Evolutionary conservation across 2,888 invertebrate species (phyloP), one percentile per base, ranked within the genome.

Genomic region (Acronicta leporina): DNA sequence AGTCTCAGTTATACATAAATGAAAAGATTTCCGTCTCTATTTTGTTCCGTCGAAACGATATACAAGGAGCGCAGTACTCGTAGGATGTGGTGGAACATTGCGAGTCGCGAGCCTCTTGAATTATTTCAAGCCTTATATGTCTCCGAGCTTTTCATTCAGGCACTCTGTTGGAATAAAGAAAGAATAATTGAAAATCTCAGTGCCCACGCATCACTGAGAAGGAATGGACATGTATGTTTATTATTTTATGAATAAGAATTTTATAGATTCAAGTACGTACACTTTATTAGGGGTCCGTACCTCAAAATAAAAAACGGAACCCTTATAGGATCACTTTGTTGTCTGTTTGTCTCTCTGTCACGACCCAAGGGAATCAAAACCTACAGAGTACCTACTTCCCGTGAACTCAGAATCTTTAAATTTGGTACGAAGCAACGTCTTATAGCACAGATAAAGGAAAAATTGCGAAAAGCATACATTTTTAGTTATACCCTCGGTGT

Each of bases 81-180:
- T 62, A 51, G 55, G 70, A 66, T 58, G 65, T 64, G 59, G 63
- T 65, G 53, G 48, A 66, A 76, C 76, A 68, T 73, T 69, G 54
- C 35, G 65, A 68, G 38, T 46, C 77, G 50, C 48, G 52, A 53
- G 46, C 43, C 62, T 66, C 59, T 63, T 73, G 69, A 75, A 75
- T 75, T 73, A 75, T 73, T 73, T 63, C 56, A 60, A 57, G 63
- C 51, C 51, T 61, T 54, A 47, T 44, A 67, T 55, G 55, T 69
- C 56, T 63, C 53, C 53, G 57, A 73, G 50, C 63, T 72, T 75
- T 72, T 66, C 69, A 69, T 69, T 52, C 60, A 45, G 15, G 15
- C 52, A 46, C 50, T 62, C 47, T 38, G 42, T 42, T 16, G 38
- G 45, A 47, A 74, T 52, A 35, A 45, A 66, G 45, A 59, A 57